Evolutionary conservation across 2,797 vertebrate species (phyloP), one percentile per base, ranked within the genome.

Genomic region (Choloepus didactylus): DNA sequence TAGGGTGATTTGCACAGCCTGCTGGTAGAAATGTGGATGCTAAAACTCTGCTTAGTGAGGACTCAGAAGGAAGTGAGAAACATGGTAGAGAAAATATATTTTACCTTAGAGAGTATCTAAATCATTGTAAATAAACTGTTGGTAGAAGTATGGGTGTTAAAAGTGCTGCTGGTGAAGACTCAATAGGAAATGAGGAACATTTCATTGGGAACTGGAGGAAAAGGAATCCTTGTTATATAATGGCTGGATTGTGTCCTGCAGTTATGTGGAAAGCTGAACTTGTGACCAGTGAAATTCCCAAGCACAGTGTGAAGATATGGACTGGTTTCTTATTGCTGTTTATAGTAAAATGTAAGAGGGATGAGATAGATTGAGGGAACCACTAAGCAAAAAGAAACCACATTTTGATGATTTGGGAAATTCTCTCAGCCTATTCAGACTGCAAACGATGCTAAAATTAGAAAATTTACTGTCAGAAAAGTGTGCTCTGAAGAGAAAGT

Each of bases 1-100:
- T 89, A 23, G 3, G 51, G 86, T 96, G 31, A 27, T 93, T 86
- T 94, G 62, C 15, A 60, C 3, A 94, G 72, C 88, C 8, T 87
- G 27, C 75, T 94, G 54, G 9, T 75, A 92, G 15, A 96, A 86
- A 94, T 72, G 56, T 31, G 15, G 12, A 79, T 79, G 21, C 73
- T 90, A 54, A 70, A 88, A 82, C 10, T 70, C 29, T 87, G 14
- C 35, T 56, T 93, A 66, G 44, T 60, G 27, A 88, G 83, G 51
- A 82, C 23, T 73, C 44, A 82, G n/a, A 76, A 88, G 38, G 64
- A 94, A 79, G 1, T 64, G 25, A 92, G 73, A 41, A 77, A 3
- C 15, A 31, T 79, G 27, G 21, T 85, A 2, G 60, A 87, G 38
- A 93, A 87, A 95, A 83, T 7, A 67, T 60, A 18, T 9, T 6